Percentiles rank a stretch among this genome's conserved stretches.
phyloP scores from a whole-genome alignment of 64 coral and sea anemone genomes.

The Platygyra sinensis region DNA sequence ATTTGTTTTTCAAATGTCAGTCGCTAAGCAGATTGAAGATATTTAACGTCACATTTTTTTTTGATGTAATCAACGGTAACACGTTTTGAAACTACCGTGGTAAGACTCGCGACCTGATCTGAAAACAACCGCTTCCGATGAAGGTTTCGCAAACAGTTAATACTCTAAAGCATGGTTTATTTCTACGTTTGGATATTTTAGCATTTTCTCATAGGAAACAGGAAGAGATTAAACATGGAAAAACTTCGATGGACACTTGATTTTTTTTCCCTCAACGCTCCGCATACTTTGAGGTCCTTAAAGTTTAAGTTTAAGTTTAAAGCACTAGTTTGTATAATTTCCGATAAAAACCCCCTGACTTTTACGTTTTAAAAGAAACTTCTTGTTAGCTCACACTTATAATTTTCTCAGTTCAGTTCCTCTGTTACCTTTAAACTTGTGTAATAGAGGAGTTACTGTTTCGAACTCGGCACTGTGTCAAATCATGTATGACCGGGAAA shows the following conservation, averaged over 20 bases:
- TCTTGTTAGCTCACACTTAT: too few relatives aligned
- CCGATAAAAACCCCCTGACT: too few relatives aligned
- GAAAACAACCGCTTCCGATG: constrained; percentile 11
- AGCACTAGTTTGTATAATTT: too few relatives aligned
- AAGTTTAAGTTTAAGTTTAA: too few relatives aligned
- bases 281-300: neutral
- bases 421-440: too few relatives aligned
- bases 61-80: constrained; percentile 7
- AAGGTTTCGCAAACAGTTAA: neutral
- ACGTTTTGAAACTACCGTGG: constrained; percentile 5
- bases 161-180: constrained; percentile 10
- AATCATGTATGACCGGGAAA: too few relatives aligned
- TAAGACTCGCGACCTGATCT: neutral
- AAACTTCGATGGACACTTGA: neutral
- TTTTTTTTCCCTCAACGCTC: neutral
- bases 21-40: constrained; percentile 6
- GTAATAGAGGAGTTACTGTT: too few relatives aligned
- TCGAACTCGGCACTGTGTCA: too few relatives aligned
- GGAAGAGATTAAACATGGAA: neutral
- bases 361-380: too few relatives aligned
- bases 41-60: constrained; percentile 5
- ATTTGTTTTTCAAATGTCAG: neutral
- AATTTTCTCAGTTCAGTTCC: too few relatives aligned
- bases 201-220: neutral
- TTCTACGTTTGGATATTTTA: neutral